A percentile compares a stretch with the other conserved stretches of the same genome.
phyloP scores from a whole-genome alignment of 2,888 invertebrate genomes.

The Resseliella maxima region DNA sequence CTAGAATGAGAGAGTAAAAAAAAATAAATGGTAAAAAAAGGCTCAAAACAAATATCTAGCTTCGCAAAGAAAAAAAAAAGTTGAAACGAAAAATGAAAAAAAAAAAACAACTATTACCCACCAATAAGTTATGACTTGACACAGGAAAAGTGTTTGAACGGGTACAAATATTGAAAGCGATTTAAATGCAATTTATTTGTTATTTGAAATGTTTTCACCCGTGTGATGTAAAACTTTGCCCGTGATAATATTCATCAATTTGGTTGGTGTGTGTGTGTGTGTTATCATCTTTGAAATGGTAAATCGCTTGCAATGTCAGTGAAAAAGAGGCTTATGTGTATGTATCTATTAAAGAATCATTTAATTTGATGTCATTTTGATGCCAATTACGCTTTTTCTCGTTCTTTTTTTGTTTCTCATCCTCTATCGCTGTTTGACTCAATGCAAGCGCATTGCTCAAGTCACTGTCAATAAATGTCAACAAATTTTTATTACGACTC shows the following conservation, averaged over 20 bases:
- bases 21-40: conserved; percentile 6
- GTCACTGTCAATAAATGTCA: background rate
- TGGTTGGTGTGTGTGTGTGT: background rate
- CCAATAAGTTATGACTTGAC: no score
- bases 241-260: background rate
- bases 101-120: background rate
- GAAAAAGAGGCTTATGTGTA: background rate
- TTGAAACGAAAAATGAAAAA: background rate
- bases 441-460: background rate
- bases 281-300: background rate
- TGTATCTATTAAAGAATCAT: background rate
- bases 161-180: background rate
- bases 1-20: background rate
- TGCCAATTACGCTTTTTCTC: background rate
- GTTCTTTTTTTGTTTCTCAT: background rate
- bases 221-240: background rate
- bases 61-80: background rate
- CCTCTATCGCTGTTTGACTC: background rate
- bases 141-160: no score
- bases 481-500: conserved; percentile 23
- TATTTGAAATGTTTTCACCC: background rate
- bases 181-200: conserved; percentile 2
- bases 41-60: conserved; percentile 22
- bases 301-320: background rate
- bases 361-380: background rate